A percentile compares a stretch with the other conserved stretches of the same genome.
Conservation (phyloP, 1,140 invertebrate species). For the Lucilia sericata region DNA sequence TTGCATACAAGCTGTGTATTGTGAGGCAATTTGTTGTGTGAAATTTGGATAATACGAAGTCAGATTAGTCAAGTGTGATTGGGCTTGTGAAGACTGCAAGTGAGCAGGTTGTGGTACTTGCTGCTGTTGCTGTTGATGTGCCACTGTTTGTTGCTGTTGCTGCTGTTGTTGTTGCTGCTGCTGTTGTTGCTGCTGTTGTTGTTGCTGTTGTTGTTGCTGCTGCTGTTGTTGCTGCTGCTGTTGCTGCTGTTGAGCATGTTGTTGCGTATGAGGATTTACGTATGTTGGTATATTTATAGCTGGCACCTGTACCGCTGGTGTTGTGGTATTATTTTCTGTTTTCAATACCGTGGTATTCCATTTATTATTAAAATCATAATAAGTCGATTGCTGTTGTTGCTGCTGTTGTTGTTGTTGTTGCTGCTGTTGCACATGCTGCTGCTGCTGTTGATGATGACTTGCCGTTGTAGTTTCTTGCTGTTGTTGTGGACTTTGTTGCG, state of each 20-base stretch:
- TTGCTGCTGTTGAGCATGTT: slow-evolving; percentile 66
- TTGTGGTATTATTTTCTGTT: slow-evolving; percentile 63
- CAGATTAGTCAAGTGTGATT: slow-evolving; percentile 62
- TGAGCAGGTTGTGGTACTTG: slow-evolving; percentile 64
- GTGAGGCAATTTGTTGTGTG: slow-evolving; percentile 64
- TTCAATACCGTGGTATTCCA: slow-evolving; percentile 63
- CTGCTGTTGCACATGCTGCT: slow-evolving; percentile 58
- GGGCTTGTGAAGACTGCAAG: slow-evolving; percentile 64
- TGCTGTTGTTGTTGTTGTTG: slow-evolving; percentile 57
- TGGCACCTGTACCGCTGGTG: slow-evolving; percentile 54
- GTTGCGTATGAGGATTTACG: slow-evolving; percentile 59
- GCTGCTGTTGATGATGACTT: slow-evolving; percentile 58
- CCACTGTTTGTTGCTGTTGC: slow-evolving; percentile 53
- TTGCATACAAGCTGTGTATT: slow-evolving; percentile 65
- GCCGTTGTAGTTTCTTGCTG: slow-evolving; percentile 23
- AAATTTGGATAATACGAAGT: slow-evolving; percentile 64
- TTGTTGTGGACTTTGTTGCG: slow-evolving; percentile 58
- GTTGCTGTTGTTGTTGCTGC: slow-evolving; percentile 51
- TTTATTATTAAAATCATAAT: slow-evolving; percentile 65
- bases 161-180: slow-evolving; percentile 53
- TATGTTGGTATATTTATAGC: slow-evolving; percentile 67
- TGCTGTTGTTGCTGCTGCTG: slow-evolving; percentile 66
- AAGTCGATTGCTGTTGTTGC: slow-evolving; percentile 62
- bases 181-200: slow-evolving; percentile 60
- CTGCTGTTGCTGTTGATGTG: slow-evolving; percentile 56